Conservation (phyloP, 2,113 vertebrate species). For the Chaenogobius annularis region DNA sequence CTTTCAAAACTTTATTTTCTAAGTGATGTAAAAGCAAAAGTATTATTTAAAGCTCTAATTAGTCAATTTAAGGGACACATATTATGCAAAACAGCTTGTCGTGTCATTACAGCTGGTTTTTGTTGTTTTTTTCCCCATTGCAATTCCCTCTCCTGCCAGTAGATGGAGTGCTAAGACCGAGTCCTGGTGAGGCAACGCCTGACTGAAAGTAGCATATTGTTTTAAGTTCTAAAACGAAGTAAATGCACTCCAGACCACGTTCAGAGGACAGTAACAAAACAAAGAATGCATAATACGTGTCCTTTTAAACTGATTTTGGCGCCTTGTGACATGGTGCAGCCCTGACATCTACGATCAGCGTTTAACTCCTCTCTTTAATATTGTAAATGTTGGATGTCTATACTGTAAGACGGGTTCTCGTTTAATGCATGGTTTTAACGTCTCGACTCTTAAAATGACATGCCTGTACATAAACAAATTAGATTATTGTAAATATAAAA, state of each 20-base stretch:
- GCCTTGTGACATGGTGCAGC: neutral
- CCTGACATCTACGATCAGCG: constrained; percentile 16
- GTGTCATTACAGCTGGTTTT: no score
- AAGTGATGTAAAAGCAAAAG: neutral
- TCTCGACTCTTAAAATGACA: constrained; percentile 32
- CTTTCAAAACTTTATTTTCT: neutral
- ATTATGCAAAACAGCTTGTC: no score
- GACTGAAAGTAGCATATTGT: no score
- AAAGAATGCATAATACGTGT: no score
- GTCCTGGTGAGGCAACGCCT: no score
- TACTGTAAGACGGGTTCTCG: constrained; percentile 14
- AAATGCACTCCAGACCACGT: no score
- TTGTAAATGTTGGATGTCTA: constrained; percentile 18
- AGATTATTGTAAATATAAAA: constrained; percentile 50
- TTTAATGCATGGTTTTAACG: constrained; percentile 45
- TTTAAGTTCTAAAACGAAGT: no score
- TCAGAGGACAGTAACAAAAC: no score
- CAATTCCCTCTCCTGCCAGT: no score
- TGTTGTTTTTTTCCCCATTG: no score
- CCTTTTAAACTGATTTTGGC: neutral
- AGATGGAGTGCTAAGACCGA: no score
- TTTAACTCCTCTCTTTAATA: constrained; percentile 3
- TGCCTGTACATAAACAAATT: constrained; percentile 17
- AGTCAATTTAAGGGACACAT: neutral
- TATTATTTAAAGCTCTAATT: constrained; percentile 5